These are phyloP conservation scores for Drosophila lacteicornis DNA, from an alignment of 1,140 invertebrate genomes.

Conservation along the genomic window DNA sequence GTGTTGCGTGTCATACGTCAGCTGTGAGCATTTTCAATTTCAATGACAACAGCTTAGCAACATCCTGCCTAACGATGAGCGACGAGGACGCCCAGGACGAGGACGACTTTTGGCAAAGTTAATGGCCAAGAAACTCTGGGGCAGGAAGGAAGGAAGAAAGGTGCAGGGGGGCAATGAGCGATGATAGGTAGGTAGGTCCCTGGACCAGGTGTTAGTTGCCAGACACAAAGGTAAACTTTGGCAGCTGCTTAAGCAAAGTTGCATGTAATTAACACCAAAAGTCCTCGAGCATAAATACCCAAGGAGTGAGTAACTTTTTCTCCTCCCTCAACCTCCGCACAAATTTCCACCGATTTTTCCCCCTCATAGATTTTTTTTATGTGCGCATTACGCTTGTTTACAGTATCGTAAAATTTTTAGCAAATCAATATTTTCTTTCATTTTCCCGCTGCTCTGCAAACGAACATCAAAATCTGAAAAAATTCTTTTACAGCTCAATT, in stretches of 20 bases:
- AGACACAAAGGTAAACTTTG: conserved; percentile 63
- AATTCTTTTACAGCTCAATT: conserved; percentile 77
- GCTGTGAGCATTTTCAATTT: conserved; percentile 79
- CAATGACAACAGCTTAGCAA: conserved; percentile 80
- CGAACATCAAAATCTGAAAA: conserved; percentile 49
- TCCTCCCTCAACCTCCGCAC: conserved; percentile 12
- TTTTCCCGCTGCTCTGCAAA: conserved; percentile 36
- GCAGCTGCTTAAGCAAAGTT: conserved; percentile 67
- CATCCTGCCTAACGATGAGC: conserved; percentile 67
- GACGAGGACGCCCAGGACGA: conserved; percentile 47
- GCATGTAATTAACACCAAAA: conserved; percentile 79
- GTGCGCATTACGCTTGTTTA: conserved; percentile 76
- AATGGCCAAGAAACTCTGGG: conserved; percentile 71
- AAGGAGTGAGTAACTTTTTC: conserved; percentile 15
- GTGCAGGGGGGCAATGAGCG: conserved; percentile 10
- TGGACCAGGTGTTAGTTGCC: conserved; percentile 55
- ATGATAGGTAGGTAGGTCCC: conserved; percentile 18
- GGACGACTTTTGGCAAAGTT: conserved; percentile 61
- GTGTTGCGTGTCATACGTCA: conserved; percentile 77
- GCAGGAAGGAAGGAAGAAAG: conserved; percentile 6
- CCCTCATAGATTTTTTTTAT: conserved; percentile 54
- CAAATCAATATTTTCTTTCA: conserved; percentile 44
- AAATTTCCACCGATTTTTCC: conserved; percentile 16
- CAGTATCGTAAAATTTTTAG: conserved; percentile 78
- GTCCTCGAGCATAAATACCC: conserved; percentile 53